These are phyloP conservation scores for Helicoverpa assulta DNA, from an alignment of 2,888 invertebrate genomes.

Conservation along the genomic window DNA sequence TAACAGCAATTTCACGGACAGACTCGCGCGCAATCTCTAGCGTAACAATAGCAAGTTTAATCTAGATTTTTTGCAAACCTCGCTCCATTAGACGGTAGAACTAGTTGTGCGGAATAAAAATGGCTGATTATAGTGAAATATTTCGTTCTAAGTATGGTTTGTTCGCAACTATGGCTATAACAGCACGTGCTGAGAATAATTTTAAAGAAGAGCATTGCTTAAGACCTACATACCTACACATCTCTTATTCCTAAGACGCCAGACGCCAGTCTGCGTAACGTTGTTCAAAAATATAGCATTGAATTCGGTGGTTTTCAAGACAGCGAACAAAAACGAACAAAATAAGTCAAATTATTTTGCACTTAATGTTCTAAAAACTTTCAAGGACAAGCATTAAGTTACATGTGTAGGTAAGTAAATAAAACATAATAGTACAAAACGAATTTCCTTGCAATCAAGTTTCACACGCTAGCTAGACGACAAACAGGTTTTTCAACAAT, in stretches of 20 bases:
- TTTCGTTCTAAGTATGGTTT: conserved; percentile 40
- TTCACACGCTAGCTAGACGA: conserved; percentile 50
- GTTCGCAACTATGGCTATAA: conserved; percentile 16
- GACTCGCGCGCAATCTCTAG: conserved; percentile 33
- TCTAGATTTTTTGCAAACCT: conserved; percentile 49
- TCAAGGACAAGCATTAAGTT: conserved; percentile 24
- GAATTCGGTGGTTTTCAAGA: not conserved
- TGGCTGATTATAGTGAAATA: conserved; percentile 45
- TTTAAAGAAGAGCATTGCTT: conserved; percentile 1
- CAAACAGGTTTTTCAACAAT: conserved; percentile 63
- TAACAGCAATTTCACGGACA: conserved; percentile 38
- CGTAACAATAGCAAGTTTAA: conserved; percentile 35
- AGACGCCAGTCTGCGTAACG: not conserved
- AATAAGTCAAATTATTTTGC: not conserved
- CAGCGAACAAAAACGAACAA: not conserved
- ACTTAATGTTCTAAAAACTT: not conserved
- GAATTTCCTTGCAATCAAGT: conserved; percentile 38
- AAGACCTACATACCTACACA: not conserved
- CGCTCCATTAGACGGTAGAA: conserved; percentile 43
- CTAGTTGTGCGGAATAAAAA: conserved; percentile 53
- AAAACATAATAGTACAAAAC: conserved; percentile 30
- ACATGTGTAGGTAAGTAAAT: not conserved
- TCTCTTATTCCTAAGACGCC: not conserved
- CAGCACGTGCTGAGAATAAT: conserved; percentile 32
- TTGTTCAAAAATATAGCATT: too few species aligned